These are phyloP conservation scores for Plusia festucae DNA, from an alignment of 2,888 invertebrate species.

Conservation along the genomic window DNA sequence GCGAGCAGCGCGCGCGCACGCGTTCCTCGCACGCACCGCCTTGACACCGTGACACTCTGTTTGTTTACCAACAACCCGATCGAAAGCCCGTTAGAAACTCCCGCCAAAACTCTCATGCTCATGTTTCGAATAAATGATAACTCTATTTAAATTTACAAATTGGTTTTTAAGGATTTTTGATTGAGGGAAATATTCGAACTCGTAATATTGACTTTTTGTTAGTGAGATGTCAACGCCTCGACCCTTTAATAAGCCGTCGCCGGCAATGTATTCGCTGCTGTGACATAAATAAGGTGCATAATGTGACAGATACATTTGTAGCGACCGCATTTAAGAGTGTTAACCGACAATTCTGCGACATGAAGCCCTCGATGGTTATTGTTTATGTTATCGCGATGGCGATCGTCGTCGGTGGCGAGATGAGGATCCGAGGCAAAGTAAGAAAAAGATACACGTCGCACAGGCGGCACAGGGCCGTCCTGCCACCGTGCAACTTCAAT, in stretches of 20 bases:
- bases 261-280: constrained; percentile 77
- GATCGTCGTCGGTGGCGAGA: constrained; percentile 82
- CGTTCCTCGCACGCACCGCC: constrained; percentile 65
- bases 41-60: constrained; percentile 60
- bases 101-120: constrained; percentile 59
- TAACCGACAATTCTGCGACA: constrained; percentile 76
- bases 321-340: constrained; percentile 76
- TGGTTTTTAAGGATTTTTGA: constrained; percentile 66
- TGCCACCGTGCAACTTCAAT: constrained; percentile 86
- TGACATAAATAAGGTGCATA: constrained; percentile 83
- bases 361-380: constrained; percentile 82
- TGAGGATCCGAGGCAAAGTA: constrained; percentile 86
- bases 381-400: constrained; percentile 82
- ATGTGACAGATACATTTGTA: constrained; percentile 86
- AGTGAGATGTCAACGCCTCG: constrained; percentile 83
- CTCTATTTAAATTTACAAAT: constrained; percentile 58
- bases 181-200: constrained; percentile 69
- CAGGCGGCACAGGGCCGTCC: constrained; percentile 81
- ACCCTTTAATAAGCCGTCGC: constrained; percentile 78
- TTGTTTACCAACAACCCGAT: constrained; percentile 81
- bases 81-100: constrained; percentile 68
- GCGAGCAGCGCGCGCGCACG: constrained; percentile 86
- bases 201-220: constrained; percentile 73
- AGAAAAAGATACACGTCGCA: constrained; percentile 81
- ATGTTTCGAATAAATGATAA: constrained; percentile 59